These are phyloP conservation scores for Odontophorus gujanensis DNA, from an alignment of 2,113 vertebrate genomes.

Conservation along the genomic window DNA sequence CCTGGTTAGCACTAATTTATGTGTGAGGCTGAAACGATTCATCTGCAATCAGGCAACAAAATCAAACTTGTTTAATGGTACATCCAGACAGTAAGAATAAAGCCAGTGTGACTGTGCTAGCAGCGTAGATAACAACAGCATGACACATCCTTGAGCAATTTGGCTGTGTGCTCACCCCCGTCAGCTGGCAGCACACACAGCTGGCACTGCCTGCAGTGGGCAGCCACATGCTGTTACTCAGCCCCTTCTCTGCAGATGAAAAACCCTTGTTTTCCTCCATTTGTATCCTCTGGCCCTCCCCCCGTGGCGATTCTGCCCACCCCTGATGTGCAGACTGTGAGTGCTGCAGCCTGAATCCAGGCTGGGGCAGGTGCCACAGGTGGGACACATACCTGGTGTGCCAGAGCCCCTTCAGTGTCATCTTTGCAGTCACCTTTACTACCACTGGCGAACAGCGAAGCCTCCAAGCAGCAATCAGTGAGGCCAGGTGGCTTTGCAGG, in stretches of 20 bases:
- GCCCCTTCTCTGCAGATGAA: background rate
- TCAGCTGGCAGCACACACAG: background rate
- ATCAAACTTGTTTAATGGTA: constrained; percentile 24
- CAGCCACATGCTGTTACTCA: background rate
- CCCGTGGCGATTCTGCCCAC: background rate
- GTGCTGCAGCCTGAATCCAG: accelerated
- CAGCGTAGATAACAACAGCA: background rate
- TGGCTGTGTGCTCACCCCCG: accelerated
- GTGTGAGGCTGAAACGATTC: background rate
- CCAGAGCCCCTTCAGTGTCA: background rate
- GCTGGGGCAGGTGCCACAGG: background rate
- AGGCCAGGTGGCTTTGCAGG: background rate
- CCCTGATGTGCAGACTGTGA: background rate
- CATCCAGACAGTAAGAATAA: background rate
- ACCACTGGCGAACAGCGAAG: background rate
- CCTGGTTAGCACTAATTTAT: background rate
- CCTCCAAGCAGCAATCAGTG: background rate
- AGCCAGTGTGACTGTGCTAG: background rate
- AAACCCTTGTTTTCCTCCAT: background rate
- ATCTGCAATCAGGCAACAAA: constrained; percentile 15
- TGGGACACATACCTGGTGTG: background rate
- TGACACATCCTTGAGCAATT: background rate
- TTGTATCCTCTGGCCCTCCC: background rate
- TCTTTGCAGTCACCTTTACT: background rate
- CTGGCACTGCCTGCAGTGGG: background rate